Conservation (phyloP, 1,140 invertebrate species). For the Nephila pilipes region DNA sequence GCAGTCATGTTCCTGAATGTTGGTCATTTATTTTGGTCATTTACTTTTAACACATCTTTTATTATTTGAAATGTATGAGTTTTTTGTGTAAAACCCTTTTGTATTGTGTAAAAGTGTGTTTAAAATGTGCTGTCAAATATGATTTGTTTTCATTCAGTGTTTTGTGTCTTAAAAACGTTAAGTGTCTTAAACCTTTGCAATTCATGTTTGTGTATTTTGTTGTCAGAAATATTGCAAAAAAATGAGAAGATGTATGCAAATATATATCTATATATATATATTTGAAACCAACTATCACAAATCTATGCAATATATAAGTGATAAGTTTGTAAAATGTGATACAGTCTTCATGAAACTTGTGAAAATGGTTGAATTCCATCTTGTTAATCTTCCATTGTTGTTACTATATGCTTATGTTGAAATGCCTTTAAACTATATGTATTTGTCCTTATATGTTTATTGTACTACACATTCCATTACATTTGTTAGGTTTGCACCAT, state of each 20-base stretch:
- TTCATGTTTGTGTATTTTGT: neutral
- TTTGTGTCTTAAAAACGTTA: neutral
- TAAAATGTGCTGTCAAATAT: neutral
- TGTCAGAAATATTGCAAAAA: no score
- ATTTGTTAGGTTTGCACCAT: neutral
- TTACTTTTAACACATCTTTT: neutral
- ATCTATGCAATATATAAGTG: neutral
- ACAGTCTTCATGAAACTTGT: constrained; percentile 24
- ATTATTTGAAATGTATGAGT: no score
- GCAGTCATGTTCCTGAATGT: constrained; percentile 73
- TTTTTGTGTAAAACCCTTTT: no score
- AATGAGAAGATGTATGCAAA: no score
- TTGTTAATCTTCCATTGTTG: constrained; percentile 28
- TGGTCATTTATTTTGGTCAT: constrained; percentile 42
- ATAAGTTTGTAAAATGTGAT: constrained; percentile 60
- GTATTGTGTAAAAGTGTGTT: no score
- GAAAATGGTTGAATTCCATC: neutral
- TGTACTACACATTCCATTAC: neutral
- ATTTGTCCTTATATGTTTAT: neutral
- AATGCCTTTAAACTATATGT: constrained; percentile 17
- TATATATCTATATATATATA: neutral
- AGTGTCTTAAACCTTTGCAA: neutral
- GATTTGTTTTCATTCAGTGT: neutral
- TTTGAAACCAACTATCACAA: constrained; percentile 24
- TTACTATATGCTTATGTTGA: neutral